Evolutionary conservation across 2,888 invertebrate genomes (phyloP), one percentile per base, ranked within the genome.

Genomic region (Tromatobia lineatoria): DNA sequence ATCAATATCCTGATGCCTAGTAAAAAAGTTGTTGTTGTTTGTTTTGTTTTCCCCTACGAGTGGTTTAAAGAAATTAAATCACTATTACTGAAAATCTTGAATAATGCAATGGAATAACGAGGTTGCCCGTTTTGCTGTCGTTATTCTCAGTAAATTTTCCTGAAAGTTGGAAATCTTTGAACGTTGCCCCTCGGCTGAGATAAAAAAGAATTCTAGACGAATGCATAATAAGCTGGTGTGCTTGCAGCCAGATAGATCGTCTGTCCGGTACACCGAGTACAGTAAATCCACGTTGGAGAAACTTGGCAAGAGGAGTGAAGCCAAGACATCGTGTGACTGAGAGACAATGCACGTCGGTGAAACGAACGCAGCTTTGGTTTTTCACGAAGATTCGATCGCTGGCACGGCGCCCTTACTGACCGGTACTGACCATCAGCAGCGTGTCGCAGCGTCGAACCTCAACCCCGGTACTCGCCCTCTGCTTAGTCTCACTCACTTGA

Each of bases 371-470:
- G 73, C 57, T 73, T 73, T 73, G 59, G 23, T 67, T 74, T 64
- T 54, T 61, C 54, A 57, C 38, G 23, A 15, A 57, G 29, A 47
- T 74, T 52, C 42, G 73, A 86, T 86, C 80, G 85, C 86, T 89
- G 88, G 88, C 88, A 87, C 88, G 87, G 86, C 87, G 88, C 88
- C 89, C 90, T 88, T 85, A 86, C 89, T 88, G 90, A 88, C 90
- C 89, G 87, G 76, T 84, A 87, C 88, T 87, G 88, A 87, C 78
- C 82, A 77, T 86, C 52, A 50, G 69, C 69, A 34, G 69, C 87
- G 87, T 88, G 90, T 87, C 87, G 87, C 90, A 86, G 88, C 87
- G 88, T 87, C 90, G 88, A 88, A 87, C 88, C 88, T 88, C 88
- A 86, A 83, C 87, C 87, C 78, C 80, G 80, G 66, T 84, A 82